Base-by-base conservation (phyloP, 1,140 invertebrate genomes). In the Thereuonema tuberculata region DNA sequence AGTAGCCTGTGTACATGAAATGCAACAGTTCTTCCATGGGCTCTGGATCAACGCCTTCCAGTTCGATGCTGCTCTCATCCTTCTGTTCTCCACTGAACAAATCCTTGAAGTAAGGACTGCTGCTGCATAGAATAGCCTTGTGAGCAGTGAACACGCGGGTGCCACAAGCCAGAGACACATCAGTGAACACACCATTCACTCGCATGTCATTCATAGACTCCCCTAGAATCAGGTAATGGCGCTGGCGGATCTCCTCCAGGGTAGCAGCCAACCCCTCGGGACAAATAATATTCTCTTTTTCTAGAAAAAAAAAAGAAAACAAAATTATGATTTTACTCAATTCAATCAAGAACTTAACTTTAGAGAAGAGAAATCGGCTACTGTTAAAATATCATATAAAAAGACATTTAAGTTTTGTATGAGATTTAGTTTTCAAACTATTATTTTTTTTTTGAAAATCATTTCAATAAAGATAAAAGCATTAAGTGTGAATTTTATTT, bases 141-240 rank as follows among this genome's bases (percentile, higher is more conserved):
- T 93, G 91, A 46, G 90, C 91, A 59, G 84, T 86, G 71, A 92
- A 88, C 56, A 83, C 88, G 67, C 83, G 82, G 63, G 85, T 87
- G 69, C 93, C 89, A 77, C 89, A 93, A 64, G 90, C 89, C 64
- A 94, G 77, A 25, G 91, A 93, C 61, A 93, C 90, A 74, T 94
- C 91, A 25, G 53, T 55, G 53, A 27, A 55, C 2, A 17, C 21
- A 5, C 53, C 53, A 55, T 55, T 55, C 14, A 55, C 27, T 12
- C 53, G 53, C 53, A 55, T 55, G 14, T 55, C 53, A 23, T 55
- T 29, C 23, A 55, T 25, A 17, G 17, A 17, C 25, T 55, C 28
- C 14, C 53, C 53, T 23, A 55, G 14, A 29, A 3, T 27, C 12
- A 9, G 9, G 28, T 26, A 55, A 28, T 55, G 53, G 14, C 27